phyloP scores from a whole-genome alignment of 2,113 vertebrate genomes.

The Pantherophis guttatus region DNA sequence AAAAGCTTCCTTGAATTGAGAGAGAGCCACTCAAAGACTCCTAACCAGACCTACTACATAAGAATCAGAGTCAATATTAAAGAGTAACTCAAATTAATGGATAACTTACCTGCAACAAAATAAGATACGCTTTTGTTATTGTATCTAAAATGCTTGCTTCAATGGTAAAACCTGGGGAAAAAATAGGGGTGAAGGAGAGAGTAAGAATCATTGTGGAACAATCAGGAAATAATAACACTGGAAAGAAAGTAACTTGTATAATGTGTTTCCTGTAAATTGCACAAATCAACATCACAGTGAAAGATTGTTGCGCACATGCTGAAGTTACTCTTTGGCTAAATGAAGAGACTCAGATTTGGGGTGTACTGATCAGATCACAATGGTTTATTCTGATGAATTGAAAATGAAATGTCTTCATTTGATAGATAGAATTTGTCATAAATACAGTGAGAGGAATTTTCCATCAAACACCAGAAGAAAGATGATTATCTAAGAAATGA shows the following conservation, averaged over 20 bases:
- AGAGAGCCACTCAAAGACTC: not conserved
- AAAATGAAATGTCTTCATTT: not conserved
- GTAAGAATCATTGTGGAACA: not conserved
- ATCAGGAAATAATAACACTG: not conserved
- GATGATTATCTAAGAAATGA: not conserved
- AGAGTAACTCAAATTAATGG: not conserved
- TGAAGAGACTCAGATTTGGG: not conserved
- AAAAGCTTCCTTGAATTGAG: not conserved
- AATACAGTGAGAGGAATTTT: not conserved
- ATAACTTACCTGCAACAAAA: not conserved
- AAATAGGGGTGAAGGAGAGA: not conserved
- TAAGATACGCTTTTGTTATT: not conserved
- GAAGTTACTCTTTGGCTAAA: not conserved
- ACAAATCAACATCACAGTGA: not conserved
- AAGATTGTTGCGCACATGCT: not conserved
- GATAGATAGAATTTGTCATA: not conserved
- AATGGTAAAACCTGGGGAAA: not conserved
- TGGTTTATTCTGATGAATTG: not conserved
- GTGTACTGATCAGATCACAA: not conserved
- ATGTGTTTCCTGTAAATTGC: not conserved
- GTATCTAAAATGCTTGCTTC: not conserved
- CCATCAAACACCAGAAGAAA: not conserved
- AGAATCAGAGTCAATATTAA: not conserved
- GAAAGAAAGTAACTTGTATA: not conserved
- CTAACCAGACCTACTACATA: not conserved